phyloP scores from a whole-genome alignment of 1,140 invertebrate genomes.

The Asbolus verrucosus region DNA sequence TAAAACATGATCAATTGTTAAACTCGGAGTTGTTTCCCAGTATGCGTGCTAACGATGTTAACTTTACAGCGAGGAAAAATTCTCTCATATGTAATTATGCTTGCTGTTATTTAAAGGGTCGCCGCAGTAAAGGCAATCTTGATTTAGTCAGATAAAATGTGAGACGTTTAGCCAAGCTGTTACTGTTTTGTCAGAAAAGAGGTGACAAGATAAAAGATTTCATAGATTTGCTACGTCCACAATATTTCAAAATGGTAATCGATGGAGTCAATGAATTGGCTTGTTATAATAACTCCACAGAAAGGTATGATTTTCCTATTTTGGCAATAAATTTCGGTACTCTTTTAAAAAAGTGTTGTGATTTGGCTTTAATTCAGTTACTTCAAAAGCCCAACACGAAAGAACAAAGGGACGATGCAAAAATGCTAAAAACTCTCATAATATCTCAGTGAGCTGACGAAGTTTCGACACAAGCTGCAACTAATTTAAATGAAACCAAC shows the following conservation, averaged over 20 bases:
- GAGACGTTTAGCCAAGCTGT: constrained; percentile 19
- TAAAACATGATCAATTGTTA: constrained; percentile 36
- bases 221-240: background rate
- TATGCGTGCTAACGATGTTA: constrained; percentile 25
- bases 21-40: constrained; percentile 31
- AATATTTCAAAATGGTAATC: constrained; percentile 19
- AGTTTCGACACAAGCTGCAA: constrained; percentile 30
- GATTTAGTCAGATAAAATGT: constrained; percentile 40
- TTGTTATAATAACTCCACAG: constrained; percentile 6
- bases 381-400: constrained; percentile 3
- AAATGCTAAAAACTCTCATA: constrained; percentile 35
- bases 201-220: background rate
- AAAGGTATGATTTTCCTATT: constrained; percentile 26
- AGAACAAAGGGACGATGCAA: constrained; percentile 3
- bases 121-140: constrained; percentile 31
- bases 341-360: constrained; percentile 40
- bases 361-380: constrained; percentile 20
- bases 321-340: constrained; percentile 33
- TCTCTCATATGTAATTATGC: constrained; percentile 34
- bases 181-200: background rate
- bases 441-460: constrained; percentile 41
- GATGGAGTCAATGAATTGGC: constrained; percentile 25
- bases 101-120: constrained; percentile 25
- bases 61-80: constrained; percentile 32
- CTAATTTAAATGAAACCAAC: constrained; percentile 47